Percentiles rank a stretch among this genome's conserved stretches.
Evolutionary conservation across 2,797 vertebrate species (phyloP).

Genomic region (Corythornis leucogaster): DNA sequence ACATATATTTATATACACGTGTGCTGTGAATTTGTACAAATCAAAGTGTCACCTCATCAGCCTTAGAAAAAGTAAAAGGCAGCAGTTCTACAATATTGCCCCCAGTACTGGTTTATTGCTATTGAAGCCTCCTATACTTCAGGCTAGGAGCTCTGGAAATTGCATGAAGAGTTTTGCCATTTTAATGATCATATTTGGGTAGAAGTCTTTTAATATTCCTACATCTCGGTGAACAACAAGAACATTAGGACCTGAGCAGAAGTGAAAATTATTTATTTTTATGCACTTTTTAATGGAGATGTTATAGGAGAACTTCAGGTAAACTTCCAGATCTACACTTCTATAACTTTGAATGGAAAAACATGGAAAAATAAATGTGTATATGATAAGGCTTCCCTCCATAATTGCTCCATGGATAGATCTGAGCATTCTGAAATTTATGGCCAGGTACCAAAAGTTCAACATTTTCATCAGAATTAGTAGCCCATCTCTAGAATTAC

Average conservation of each 20-base stretch:
- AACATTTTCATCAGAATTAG: background rate
- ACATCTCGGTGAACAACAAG: fast-evolving
- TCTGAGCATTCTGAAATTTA: background rate
- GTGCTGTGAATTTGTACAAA: background rate
- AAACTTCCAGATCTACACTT: background rate
- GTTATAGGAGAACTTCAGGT: background rate
- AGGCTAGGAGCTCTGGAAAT: background rate
- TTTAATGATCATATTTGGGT: background rate
- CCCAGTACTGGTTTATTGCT: background rate
- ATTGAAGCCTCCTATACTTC: background rate
- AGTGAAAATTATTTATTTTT: background rate
- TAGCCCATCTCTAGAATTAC: background rate
- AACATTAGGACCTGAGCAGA: background rate
- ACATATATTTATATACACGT: fast-evolving
- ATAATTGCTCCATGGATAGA: background rate
- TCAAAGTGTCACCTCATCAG: background rate
- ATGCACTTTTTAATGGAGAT: background rate
- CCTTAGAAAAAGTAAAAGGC: background rate
- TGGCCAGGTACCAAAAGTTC: background rate
- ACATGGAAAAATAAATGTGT: background rate
- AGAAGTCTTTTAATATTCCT: background rate
- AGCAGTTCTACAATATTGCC: background rate
- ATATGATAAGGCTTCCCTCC: background rate
- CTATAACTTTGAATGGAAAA: background rate
- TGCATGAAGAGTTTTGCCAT: background rate